Base-by-base conservation (phyloP, 2,797 vertebrate species). In the Pseudocheirus occidentalis region DNA sequence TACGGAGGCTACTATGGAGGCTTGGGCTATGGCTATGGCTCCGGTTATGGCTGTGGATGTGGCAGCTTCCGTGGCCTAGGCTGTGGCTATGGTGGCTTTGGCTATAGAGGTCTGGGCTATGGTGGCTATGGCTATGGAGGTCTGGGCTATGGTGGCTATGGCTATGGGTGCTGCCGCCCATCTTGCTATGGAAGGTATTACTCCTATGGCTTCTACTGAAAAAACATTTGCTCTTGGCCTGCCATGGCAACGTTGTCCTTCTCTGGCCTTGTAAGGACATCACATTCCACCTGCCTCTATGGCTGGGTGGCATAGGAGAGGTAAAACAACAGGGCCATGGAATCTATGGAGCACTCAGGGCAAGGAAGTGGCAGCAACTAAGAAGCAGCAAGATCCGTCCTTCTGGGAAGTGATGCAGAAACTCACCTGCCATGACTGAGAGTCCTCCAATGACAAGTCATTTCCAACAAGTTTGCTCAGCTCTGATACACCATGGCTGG, bases 131-230 rank as follows among this genome's bases (percentile, higher is more conserved):
- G 55, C 6, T 57, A 1, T 57, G 56, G 56, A 24, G 56, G 56
- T 91, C 95, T 0, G 27, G 29, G 93, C 5, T 95, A 0, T 53
- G 91, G 92, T 13, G 12, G 31, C 66, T 81, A 21, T 81, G n/a
- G 66, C 66, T 81, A 81, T 81, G 66, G 66, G 18, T 81, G n/a
- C 46, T 97, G 31, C 27, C 0, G 3, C 27, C 73, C 95, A 52
- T 29, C 93, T 93, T 96, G n/a, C n/a, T n/a, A 90, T 40, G 95
- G 96, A 91, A 95, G 91, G 46, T 95, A 90, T 9, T 96, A 92
- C 57, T 95, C 92, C 73, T 92, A 90, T 92, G 96, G 93, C 87
- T 81, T 81, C n/a, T 98, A 66, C 40, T 97, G 95, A 55, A 55
- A 55, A 90, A 94, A 90, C 24, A 52, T 18, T 40, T 0, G 7